Percentiles rank a stretch among this genome's conserved stretches.
These are phyloP conservation scores for Scaeva pyrastri DNA, from an alignment of 2,888 invertebrate genomes.

Conservation along the genomic window DNA sequence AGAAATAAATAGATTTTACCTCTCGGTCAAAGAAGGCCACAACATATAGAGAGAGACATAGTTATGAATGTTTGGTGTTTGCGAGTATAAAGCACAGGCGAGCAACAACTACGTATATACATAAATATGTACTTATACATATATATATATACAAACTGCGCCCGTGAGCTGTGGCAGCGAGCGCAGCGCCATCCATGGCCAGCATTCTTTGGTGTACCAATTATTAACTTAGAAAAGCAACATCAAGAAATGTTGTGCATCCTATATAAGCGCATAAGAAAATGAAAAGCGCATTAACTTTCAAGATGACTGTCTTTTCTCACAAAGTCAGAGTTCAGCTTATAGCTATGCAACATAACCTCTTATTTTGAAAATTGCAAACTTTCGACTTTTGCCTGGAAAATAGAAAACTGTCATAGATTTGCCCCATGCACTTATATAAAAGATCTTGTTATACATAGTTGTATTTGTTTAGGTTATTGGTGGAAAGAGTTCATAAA, in stretches of 20 bases:
- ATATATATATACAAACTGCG: conserved; percentile 23
- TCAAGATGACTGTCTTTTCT: conserved; percentile 70
- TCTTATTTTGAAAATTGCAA: conserved; percentile 69
- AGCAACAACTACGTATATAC: no score
- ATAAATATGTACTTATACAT: no score
- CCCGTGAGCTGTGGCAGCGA: conserved; percentile 17
- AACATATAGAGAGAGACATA: no score
- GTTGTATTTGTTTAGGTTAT: not conserved
- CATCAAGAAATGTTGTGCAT: conserved; percentile 60
- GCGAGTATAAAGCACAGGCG: conserved; percentile 25
- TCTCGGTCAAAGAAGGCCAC: conserved; percentile 69
- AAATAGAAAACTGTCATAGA: conserved; percentile 1
- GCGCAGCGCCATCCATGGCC: no score
- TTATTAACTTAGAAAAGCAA: conserved; percentile 70
- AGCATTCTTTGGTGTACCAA: conserved; percentile 70
- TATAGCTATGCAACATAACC: conserved; percentile 59
- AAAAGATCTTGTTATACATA: conserved; percentile 24
- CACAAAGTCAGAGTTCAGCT: conserved; percentile 70
- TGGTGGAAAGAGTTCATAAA: not conserved
- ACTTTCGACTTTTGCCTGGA: conserved; percentile 68
- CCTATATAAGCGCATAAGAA: conserved; percentile 42
- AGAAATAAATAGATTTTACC: conserved; percentile 72
- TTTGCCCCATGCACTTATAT: not conserved
- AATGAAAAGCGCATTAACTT: conserved; percentile 62
- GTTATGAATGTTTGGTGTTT: not conserved